Conservation (phyloP, 2,888 invertebrate species). For the Andrena marginata region DNA sequence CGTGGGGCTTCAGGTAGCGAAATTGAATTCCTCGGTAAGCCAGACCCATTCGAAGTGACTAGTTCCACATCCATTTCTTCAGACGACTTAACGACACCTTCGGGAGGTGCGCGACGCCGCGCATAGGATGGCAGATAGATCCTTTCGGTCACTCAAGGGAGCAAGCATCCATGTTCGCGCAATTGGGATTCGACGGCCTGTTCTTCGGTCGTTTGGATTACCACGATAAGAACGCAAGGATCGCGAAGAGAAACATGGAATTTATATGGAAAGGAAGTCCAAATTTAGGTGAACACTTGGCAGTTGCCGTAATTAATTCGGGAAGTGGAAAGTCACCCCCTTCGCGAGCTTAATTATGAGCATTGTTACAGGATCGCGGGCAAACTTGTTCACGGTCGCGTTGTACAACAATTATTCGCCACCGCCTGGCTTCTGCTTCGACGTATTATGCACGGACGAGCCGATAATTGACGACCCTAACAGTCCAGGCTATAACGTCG, state of each 20-base stretch:
- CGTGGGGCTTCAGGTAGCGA: conserved; percentile 89
- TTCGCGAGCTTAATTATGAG: neutral
- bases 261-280: conserved; percentile 93
- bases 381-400: conserved; percentile 93
- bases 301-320: neutral
- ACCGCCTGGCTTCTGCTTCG: conserved; percentile 97
- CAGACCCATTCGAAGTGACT: neutral
- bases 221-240: conserved; percentile 90
- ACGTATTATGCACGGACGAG: conserved; percentile 93
- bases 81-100: conserved; percentile 88
- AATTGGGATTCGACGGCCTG: conserved; percentile 95
- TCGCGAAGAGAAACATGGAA: conserved; percentile 89
- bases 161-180: conserved; percentile 92
- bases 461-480: conserved; percentile 94
- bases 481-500: conserved; percentile 94
- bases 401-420: conserved; percentile 93
- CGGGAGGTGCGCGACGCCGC: conserved; percentile 90
- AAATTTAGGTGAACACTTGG: conserved; percentile 87
- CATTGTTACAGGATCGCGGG: conserved; percentile 85
- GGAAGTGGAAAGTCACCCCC: conserved; percentile 31
- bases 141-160: conserved; percentile 95
- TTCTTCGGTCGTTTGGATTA: conserved; percentile 95
- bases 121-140: conserved; percentile 93
- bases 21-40: neutral
- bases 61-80: neutral